Base-by-base conservation (phyloP, 2,113 vertebrate species). In the Cnemophilus loriae region DNA sequence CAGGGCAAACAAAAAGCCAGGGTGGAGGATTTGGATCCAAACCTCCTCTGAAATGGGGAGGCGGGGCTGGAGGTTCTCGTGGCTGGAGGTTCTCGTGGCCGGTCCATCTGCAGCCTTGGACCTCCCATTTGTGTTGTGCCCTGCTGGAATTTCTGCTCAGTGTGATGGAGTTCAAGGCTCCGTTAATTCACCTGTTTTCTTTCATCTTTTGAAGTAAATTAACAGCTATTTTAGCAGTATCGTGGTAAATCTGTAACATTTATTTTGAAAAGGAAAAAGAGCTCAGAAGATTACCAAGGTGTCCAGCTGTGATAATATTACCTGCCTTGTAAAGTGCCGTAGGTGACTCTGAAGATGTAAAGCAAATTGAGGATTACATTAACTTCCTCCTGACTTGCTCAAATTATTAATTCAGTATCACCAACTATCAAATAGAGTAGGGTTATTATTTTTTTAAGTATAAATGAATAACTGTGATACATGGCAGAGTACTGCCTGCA, bases 271-370 rank as follows among this genome's bases (percentile, higher is more conserved):
- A 60, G 65, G 75, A 69, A 47, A 91, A 96, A 85, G 87, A 80
- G 85, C 90, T 92, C 87, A 77, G 55, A 67, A 94, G 92, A 90
- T 95, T 96, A 94, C 59, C 69, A 70, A 28, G 68, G 71, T 86
- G 94, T 91, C 96, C 93, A 96, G 93, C 95, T 96, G 95, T 90
- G 96, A 93, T 96, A 94, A 95, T 96, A 88, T 93, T 92, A 88
- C 93, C 93, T 91, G 71, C 75, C 90, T 90, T 88, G 60, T 80
- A 83, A 93, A 96, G 68, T 93, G 90, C 93, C 15, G 3, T 63
- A 41, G 93, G 91, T 96, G 93, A 91, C 87, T 96, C 87, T 83
- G 92, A 93, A 93, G 90, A 90, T 88, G 53, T 84, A 93, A 96
- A 95, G 69, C 93, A 96, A 96, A 95, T 91, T 79, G 79, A 86